Conservation (phyloP, 2,888 invertebrate species). For the Eugnorisma glareosa region DNA sequence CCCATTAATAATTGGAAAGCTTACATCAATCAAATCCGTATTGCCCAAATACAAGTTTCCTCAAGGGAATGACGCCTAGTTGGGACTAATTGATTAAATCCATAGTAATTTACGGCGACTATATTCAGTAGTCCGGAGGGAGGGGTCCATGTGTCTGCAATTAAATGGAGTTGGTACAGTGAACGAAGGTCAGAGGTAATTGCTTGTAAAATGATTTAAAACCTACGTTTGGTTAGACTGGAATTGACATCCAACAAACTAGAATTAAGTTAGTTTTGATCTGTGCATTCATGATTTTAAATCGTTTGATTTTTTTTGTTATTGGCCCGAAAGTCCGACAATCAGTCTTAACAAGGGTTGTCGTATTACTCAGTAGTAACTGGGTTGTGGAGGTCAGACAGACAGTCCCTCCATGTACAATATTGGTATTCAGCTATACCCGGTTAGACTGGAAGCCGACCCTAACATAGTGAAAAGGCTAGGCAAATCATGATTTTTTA, state of each 20-base stretch:
- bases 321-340: too few species aligned
- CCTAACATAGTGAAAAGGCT: too few species aligned
- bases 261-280: background rate
- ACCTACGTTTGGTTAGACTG: background rate
- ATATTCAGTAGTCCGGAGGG: conserved; percentile 9
- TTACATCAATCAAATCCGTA: conserved; percentile 25
- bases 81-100: conserved; percentile 46
- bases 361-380: too few species aligned
- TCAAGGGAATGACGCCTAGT: conserved; percentile 8
- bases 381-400: too few species aligned
- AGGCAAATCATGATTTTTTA: too few species aligned
- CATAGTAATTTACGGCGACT: conserved; percentile 32
- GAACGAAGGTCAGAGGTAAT: conserved; percentile 3
- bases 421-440: too few species aligned
- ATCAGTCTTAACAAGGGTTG: too few species aligned
- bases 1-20: conserved; percentile 12
- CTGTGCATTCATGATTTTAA: background rate
- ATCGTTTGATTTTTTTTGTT: background rate
- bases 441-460: too few species aligned
- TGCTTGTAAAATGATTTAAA: background rate
- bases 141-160: conserved; percentile 12
- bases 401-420: too few species aligned
- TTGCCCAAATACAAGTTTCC: conserved; percentile 4
- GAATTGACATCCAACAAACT: background rate
- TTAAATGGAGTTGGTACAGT: conserved; percentile 20